These are phyloP conservation scores for Sceliomorpha sp. DNA, from an alignment of 2,888 invertebrate genomes.

Conservation along the genomic window DNA sequence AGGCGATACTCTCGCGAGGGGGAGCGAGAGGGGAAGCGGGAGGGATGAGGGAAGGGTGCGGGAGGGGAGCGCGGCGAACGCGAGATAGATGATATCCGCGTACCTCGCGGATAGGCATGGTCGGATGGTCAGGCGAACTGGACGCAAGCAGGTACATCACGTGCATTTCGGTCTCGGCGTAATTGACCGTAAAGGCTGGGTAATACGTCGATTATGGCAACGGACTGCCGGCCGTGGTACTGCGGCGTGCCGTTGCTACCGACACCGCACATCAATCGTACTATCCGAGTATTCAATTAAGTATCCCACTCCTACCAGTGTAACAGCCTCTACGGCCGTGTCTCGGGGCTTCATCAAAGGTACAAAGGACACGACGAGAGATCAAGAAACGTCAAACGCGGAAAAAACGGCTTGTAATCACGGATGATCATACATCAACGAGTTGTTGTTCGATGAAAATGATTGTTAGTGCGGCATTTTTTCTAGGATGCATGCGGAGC, in stretches of 20 bases:
- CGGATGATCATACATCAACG: too few species aligned
- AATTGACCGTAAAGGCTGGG: conserved; percentile 65
- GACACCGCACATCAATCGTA: conserved; percentile 73
- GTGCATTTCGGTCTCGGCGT: conserved; percentile 61
- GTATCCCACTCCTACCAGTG: conserved; percentile 50
- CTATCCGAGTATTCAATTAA: conserved; percentile 72
- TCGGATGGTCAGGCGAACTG: conserved; percentile 36
- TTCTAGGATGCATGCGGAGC: too few species aligned
- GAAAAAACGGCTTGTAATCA: neutral
- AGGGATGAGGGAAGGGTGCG: too few species aligned
- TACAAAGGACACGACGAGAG: conserved; percentile 3
- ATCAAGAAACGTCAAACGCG: neutral
- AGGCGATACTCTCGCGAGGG: conserved; percentile 26
- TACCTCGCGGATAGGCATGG: conserved; percentile 44
- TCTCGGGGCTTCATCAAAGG: conserved; percentile 33
- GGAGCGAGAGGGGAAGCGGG: too few species aligned
- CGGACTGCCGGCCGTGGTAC: too few species aligned
- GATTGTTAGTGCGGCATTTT: too few species aligned
- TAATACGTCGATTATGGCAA: conserved; percentile 66
- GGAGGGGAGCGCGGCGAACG: too few species aligned
- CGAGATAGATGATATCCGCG: conserved; percentile 47
- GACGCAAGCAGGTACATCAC: conserved; percentile 48
- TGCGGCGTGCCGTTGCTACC: conserved; percentile 62
- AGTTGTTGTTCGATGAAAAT: too few species aligned
- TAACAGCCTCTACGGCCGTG: conserved; percentile 23